phyloP scores from a whole-genome alignment of 2,888 invertebrate species.

The Sialis fuliginosa region DNA sequence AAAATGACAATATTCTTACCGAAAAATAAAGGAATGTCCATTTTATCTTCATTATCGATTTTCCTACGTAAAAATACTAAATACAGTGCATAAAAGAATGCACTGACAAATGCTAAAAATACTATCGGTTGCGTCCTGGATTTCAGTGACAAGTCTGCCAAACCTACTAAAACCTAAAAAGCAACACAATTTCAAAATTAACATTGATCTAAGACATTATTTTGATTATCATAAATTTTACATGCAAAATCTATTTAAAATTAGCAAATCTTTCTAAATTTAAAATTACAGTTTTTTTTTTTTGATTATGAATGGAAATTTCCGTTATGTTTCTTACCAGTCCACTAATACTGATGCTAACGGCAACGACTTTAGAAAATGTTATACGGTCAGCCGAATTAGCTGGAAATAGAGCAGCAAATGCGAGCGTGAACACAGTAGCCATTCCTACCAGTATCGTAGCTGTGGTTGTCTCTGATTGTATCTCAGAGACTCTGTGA shows the following conservation, averaged over 20 bases:
- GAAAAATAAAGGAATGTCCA: slow-evolving; percentile 90
- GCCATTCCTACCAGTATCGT: slow-evolving; percentile 80
- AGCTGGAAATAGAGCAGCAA: slow-evolving; percentile 77
- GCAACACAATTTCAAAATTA: slow-evolving; percentile 5
- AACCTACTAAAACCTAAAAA: slow-evolving; percentile 53
- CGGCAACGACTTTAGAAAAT: slow-evolving; percentile 66
- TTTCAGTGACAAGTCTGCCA: slow-evolving; percentile 51
- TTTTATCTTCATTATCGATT: slow-evolving; percentile 80
- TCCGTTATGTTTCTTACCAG: no score
- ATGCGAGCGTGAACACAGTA: slow-evolving; percentile 71
- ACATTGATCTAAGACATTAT: no score
- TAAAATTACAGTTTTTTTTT: neutral
- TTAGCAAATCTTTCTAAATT: neutral
- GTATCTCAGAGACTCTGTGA: slow-evolving; percentile 72
- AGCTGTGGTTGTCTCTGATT: slow-evolving; percentile 72
- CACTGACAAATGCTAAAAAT: slow-evolving; percentile 66
- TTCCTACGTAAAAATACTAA: slow-evolving; percentile 72
- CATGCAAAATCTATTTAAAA: neutral
- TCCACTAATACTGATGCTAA: slow-evolving; percentile 58
- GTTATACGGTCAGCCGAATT: slow-evolving; percentile 68
- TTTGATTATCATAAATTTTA: no score
- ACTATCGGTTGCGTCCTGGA: slow-evolving; percentile 56
- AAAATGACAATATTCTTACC: slow-evolving; percentile 33
- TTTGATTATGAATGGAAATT: no score
- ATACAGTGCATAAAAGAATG: slow-evolving; percentile 80